Base-by-base conservation (phyloP, 2,888 invertebrate species). In the Lampropteryx suffumata region DNA sequence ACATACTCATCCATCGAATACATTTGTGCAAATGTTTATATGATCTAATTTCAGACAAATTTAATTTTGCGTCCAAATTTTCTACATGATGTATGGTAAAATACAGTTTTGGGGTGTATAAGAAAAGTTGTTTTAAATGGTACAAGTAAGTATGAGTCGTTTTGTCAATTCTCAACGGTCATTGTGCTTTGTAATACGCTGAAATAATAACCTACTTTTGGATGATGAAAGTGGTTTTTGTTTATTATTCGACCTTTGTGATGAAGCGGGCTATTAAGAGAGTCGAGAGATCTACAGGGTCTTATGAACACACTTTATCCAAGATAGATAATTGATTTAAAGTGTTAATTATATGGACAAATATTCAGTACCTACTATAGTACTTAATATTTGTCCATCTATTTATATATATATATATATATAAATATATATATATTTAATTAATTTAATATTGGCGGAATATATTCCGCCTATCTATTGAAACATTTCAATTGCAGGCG, bases 21-120 rank as follows among this genome's bases (percentile, higher is more conserved):
- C 74, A 76, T 55, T 64, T 69, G 76, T 56, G n/a, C 50, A 56
- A 64, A 62, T 47, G 61, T 46, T 73, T 61, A 61, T 36, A 50
- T 62, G 64, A 70, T 73, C 74, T 68, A 69, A 66, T 72, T 75
- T 65, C 39, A 9, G 7, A 35, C 61, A 48, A 61, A 60, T 21
- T 57, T 62, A 45, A 41, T 7, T 51, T 43, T 62, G 47, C 57
- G 26, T 40, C 8, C 49, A 26, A 12, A 11, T 52, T 44, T 37
- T 11, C 8, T 4, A 24, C 21, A 24, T 48, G 44, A n/a, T 30
- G 9, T 8, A 14, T 34, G 37, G 1, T n/a, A n/a, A 14, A 14
- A 30, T 29, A n/a, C 3, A 28, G 2, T 12, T 46, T 44, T 41
- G 10, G 7, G 12, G 10, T 32, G 50, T n/a, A 51, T 39, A 28